Evolutionary conservation across 1,140 invertebrate species (phyloP).

Genomic region (Cardiocondyla obscurior): DNA sequence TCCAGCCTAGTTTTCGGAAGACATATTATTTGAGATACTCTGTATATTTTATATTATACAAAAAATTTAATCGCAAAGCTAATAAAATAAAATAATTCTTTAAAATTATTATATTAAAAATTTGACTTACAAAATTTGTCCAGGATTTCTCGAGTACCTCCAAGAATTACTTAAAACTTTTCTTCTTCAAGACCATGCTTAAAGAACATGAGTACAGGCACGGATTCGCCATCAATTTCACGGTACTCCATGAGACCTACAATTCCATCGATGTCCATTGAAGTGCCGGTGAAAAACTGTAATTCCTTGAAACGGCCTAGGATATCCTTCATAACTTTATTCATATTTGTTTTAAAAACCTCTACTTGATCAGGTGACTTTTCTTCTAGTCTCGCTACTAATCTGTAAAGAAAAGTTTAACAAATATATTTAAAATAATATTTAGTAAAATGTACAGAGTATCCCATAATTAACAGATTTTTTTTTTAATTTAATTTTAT

Average conservation of each 20-base stretch:
- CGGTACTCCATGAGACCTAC: conserved; percentile 97
- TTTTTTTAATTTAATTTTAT: too few species aligned
- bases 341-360: conserved; percentile 95
- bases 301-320: conserved; percentile 95
- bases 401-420: conserved; percentile 84
- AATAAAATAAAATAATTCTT: not conserved
- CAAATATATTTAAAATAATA: conserved; percentile 15
- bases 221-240: conserved; percentile 91
- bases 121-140: conserved; percentile 80
- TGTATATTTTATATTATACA: conserved; percentile 9
- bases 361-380: conserved; percentile 92
- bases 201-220: conserved; percentile 96
- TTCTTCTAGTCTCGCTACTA: conserved; percentile 93
- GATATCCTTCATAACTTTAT: conserved; percentile 97
- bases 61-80: conserved; percentile 2
- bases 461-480: too few species aligned
- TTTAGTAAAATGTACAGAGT: conserved; percentile 35
- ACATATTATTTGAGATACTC: too few species aligned
- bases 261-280: conserved; percentile 96
- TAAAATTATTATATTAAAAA: not conserved
- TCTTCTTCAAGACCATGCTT: conserved; percentile 98
- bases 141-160: conserved; percentile 79
- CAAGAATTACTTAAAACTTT: conserved; percentile 90
- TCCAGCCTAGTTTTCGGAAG: too few species aligned
- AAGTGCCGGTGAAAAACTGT: conserved; percentile 97